Evolutionary conservation across 2,113 vertebrate species (phyloP).

Genomic region (Neopipo cinnamomea): DNA sequence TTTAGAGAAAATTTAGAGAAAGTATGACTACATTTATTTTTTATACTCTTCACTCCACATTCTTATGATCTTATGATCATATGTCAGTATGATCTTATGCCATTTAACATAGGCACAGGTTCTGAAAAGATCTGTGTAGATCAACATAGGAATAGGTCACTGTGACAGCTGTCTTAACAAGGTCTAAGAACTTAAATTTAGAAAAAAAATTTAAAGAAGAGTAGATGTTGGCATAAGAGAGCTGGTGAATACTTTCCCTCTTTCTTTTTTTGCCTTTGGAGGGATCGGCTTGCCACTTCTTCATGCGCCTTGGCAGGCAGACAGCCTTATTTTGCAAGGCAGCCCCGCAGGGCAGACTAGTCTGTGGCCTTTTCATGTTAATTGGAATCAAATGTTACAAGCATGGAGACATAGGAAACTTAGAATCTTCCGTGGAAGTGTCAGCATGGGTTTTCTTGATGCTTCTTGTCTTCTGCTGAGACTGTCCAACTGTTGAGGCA

Average conservation of each 20-base stretch:
- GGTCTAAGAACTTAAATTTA: neutral
- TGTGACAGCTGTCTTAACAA: neutral
- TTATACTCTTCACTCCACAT: neutral
- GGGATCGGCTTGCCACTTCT: neutral
- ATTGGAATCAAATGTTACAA: slow-evolving; percentile 8
- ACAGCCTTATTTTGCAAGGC: neutral
- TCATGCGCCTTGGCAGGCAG: neutral
- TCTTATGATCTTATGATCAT: neutral
- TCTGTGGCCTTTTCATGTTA: neutral
- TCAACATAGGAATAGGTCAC: neutral
- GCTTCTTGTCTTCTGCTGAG: neutral
- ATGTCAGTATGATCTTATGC: neutral
- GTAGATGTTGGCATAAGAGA: neutral
- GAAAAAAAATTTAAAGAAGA: neutral
- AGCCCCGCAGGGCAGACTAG: neutral
- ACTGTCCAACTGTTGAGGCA: neutral
- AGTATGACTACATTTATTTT: neutral
- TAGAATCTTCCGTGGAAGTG: neutral
- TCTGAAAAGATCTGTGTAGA: neutral
- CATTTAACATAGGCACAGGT: neutral
- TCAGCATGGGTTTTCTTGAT: neutral
- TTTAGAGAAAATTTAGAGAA: neutral
- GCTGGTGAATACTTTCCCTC: neutral
- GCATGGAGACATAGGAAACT: neutral
- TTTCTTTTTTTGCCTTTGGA: neutral